A percentile compares a stretch with the other conserved stretches of the same genome.
Conservation (phyloP, 1,140 invertebrate genomes). For the Dendroctonus valens region DNA sequence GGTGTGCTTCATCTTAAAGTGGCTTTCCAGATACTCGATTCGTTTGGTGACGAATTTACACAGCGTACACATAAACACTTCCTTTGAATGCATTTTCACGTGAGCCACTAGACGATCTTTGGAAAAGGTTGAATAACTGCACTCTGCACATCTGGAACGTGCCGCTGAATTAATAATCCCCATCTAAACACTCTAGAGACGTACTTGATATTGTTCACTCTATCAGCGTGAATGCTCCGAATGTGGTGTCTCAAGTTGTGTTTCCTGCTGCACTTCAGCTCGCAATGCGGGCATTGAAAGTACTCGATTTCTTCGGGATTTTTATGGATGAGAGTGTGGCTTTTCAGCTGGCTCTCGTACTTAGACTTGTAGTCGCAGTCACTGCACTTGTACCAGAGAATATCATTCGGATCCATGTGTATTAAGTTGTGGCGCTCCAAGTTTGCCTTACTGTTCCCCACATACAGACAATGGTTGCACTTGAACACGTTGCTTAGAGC, state of each 20-base stretch:
- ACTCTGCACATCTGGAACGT: conserved; percentile 20
- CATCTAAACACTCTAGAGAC: not conserved
- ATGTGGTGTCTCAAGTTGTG: conserved; percentile 29
- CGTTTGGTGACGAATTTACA: conserved; percentile 29
- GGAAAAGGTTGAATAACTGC: conserved; percentile 20
- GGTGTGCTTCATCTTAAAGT: conserved; percentile 18
- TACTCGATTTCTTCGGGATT: conserved; percentile 25
- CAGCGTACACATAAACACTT: conserved; percentile 17
- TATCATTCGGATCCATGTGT: conserved; percentile 19
- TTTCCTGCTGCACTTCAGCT: conserved; percentile 21
- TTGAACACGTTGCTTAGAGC: conserved; percentile 5
- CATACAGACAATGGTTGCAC: conserved; percentile 22
- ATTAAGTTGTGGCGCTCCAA: conserved; percentile 19
- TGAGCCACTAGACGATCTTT: conserved; percentile 25
- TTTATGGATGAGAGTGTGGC: conserved; percentile 20
- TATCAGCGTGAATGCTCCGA: conserved; percentile 16
- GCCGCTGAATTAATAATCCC: not conserved
- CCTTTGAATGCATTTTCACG: conserved; percentile 26
- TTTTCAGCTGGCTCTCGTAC: conserved; percentile 25
- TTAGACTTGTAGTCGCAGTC: conserved; percentile 26
- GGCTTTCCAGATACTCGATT: conserved; percentile 8
- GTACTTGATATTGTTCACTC: conserved; percentile 14
- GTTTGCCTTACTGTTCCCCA: conserved; percentile 17
- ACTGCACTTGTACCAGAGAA: conserved; percentile 22
- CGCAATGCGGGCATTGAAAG: conserved; percentile 26